A percentile compares a stretch with the other conserved stretches of the same genome.
phyloP scores from a whole-genome alignment of 2,888 invertebrate genomes.

The Hemistola chrysoprasaria region DNA sequence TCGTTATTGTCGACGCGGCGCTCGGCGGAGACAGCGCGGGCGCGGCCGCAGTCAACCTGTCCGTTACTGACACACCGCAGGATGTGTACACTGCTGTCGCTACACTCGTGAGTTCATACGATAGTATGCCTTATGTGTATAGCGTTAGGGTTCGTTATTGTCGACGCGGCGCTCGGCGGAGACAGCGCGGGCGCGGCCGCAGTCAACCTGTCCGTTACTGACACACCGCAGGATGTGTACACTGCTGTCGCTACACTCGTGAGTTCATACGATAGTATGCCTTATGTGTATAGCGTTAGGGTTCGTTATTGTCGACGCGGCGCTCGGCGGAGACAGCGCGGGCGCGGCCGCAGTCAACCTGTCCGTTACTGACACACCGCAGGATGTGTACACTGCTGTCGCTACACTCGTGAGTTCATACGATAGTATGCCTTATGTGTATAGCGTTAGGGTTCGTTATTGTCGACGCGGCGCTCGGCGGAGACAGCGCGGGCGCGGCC shows the following conservation, averaged over 20 bases:
- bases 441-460: too few species aligned
- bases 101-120: slow-evolving; percentile 76
- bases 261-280: background rate
- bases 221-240: background rate
- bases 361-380: background rate
- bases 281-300: too few species aligned
- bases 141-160: too few species aligned
- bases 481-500: slow-evolving; percentile 1
- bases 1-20: too few species aligned
- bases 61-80: slow-evolving; percentile 87
- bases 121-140: too few species aligned
- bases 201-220: too few species aligned
- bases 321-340: background rate
- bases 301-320: too few species aligned
- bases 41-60: slow-evolving; percentile 94
- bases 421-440: too few species aligned
- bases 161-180: too few species aligned
- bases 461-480: background rate
- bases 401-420: background rate
- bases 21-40: slow-evolving; percentile 95
- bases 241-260: background rate
- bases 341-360: background rate
- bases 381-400: slow-evolving; percentile 2
- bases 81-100: slow-evolving; percentile 97
- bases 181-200: too few species aligned